phyloP scores from a whole-genome alignment of 2,888 invertebrate species.

The Spodoptera littoralis region DNA sequence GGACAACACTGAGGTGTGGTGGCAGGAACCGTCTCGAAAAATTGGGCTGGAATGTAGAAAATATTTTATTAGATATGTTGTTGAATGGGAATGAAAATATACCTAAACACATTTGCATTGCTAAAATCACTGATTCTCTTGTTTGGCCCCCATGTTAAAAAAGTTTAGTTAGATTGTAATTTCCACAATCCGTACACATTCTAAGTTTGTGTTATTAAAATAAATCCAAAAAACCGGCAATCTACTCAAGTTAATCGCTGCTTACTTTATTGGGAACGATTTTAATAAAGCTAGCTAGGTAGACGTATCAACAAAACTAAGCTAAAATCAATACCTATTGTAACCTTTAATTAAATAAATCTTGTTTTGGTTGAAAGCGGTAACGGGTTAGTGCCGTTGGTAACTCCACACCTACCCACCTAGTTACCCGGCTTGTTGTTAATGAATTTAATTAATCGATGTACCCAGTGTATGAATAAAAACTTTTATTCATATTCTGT shows the following conservation, averaged over 20 bases:
- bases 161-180: no score
- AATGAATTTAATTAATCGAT: slow-evolving; percentile 19
- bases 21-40: slow-evolving; percentile 94
- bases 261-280: no score
- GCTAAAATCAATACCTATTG: slow-evolving; percentile 1
- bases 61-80: slow-evolving; percentile 9
- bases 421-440: slow-evolving; percentile 7
- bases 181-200: no score
- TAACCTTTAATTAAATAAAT: slow-evolving; percentile 16
- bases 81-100: no score
- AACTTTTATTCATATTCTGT: background rate
- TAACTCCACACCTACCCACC: slow-evolving; percentile 12
- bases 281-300: no score
- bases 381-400: slow-evolving; percentile 20
- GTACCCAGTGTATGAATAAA: slow-evolving; percentile 3
- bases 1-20: slow-evolving; percentile 94
- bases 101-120: no score
- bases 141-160: no score
- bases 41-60: slow-evolving; percentile 86
- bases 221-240: no score
- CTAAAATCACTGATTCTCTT: no score
- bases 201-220: no score
- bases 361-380: slow-evolving; percentile 15
- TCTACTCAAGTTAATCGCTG: no score
- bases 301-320: background rate